Evolutionary conservation across 2,113 vertebrate genomes (phyloP), one percentile per base, ranked within the genome.

Genomic region (Himantopus leucocephalus): DNA sequence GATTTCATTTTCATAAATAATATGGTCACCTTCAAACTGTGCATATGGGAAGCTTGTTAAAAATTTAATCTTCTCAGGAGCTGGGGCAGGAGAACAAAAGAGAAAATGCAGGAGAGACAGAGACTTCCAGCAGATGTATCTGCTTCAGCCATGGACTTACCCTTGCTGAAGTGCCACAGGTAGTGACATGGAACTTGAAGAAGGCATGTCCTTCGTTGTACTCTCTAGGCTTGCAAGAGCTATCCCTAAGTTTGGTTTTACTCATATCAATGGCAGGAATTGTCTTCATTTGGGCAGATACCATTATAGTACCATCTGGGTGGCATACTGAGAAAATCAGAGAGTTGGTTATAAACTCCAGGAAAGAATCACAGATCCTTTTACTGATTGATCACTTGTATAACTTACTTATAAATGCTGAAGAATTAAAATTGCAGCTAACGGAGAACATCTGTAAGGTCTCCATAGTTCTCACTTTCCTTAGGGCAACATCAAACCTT

Each of bases 1-100:
- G 43, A 97, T 94, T 96, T 97, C 96, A 43, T 98, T 98, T 96
- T 98, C 96, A 23, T 97, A 97, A 79, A 97, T 75, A 70, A 96
- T 88, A 53, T 92, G 81, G 47, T 96, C 96, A 56, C 90, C 97
- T 97, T 97, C 96, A 96, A 97, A 82, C 96, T 97, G 95, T 76
- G 86, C 37, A 79, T 55, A 88, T 80, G 30, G 82, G 58, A 93
- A 94, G 22, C 34, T 82, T 29, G 47, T 95, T 94, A 93, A 75
- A 95, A 76, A 72, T 29, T 27, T 17, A 45, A 50, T 89, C 32
- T 75, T 67, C 32, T 88, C 20, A 73, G 73, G 35, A 94, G 58
- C 74, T 56, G 50, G 58, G 48, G 8, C 35, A 91, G 76, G 74
- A 80, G 53, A 81, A n/a, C 43, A 82, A 85, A 87, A 56, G 52